These are phyloP conservation scores for Andrena minutula DNA, from an alignment of 2,888 invertebrate species.

Conservation along the genomic window DNA sequence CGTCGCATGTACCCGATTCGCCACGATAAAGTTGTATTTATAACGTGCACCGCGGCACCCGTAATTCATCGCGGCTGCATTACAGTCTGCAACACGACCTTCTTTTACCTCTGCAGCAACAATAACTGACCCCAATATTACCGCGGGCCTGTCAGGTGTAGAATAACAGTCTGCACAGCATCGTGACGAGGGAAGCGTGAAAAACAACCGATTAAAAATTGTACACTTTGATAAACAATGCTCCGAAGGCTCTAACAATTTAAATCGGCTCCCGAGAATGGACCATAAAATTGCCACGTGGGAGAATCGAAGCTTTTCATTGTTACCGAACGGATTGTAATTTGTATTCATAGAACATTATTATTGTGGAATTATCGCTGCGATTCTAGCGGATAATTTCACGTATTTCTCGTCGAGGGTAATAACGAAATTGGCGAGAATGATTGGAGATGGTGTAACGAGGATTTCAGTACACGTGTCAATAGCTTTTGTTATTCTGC, in stretches of 20 bases:
- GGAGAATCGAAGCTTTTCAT: too few relatives aligned
- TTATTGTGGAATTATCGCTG: not conserved
- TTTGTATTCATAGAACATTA: too few relatives aligned
- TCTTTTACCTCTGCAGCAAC: conserved; percentile 18
- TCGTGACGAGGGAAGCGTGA: not conserved
- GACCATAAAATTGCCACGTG: not conserved
- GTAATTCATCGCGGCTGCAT: not conserved
- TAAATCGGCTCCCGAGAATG: not conserved
- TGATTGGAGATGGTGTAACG: not conserved
- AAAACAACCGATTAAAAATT: not conserved
- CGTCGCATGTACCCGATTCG: not conserved
- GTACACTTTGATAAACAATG: not conserved
- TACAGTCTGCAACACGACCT: not conserved
- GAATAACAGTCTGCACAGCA: not conserved
- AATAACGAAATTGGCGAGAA: not conserved
- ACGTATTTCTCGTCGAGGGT: not conserved
- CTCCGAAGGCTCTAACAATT: not conserved
- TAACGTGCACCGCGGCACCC: not conserved
- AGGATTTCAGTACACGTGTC: not conserved
- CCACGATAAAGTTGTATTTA: not conserved
- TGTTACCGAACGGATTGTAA: too few relatives aligned
- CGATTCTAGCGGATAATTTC: not conserved
- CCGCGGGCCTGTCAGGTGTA: not conserved
- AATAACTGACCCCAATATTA: conserved; percentile 36
- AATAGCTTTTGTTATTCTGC: not conserved